Conservation (phyloP, 2,797 vertebrate species). For the Euphonia xanthogaster region DNA sequence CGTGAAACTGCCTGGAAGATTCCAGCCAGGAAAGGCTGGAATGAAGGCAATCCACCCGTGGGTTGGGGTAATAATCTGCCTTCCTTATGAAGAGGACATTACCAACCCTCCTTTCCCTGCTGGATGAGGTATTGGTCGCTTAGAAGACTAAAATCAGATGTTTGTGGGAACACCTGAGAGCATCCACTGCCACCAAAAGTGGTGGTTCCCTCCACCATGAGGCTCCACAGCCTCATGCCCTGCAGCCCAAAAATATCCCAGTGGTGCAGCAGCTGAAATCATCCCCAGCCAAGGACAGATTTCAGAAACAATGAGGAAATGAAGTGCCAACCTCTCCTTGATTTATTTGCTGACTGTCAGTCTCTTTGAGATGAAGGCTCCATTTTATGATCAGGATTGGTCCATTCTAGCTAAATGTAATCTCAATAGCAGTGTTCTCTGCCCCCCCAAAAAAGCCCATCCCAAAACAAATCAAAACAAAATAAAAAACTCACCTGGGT, state of each 20-base stretch:
- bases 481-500: not conserved
- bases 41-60: not conserved
- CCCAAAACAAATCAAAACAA: not conserved
- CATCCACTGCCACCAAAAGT: not conserved
- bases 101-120: not conserved
- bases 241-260: not conserved
- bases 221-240: not conserved
- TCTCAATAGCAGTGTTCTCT: not conserved
- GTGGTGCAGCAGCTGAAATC: not conserved
- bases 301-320: not conserved
- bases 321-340: not conserved
- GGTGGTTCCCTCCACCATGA: not conserved
- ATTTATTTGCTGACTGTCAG: not conserved
- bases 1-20: not conserved
- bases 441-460: rapidly evolving
- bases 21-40: not conserved
- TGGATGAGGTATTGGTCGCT: not conserved
- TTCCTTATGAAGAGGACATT: not conserved
- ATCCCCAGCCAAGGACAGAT: not conserved
- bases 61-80: not conserved
- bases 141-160: not conserved
- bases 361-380: not conserved
- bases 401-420: not conserved
- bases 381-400: not conserved
- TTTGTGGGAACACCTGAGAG: not conserved